Conservation (phyloP, 2,888 invertebrate genomes). For the Halictus quadricinctus region DNA sequence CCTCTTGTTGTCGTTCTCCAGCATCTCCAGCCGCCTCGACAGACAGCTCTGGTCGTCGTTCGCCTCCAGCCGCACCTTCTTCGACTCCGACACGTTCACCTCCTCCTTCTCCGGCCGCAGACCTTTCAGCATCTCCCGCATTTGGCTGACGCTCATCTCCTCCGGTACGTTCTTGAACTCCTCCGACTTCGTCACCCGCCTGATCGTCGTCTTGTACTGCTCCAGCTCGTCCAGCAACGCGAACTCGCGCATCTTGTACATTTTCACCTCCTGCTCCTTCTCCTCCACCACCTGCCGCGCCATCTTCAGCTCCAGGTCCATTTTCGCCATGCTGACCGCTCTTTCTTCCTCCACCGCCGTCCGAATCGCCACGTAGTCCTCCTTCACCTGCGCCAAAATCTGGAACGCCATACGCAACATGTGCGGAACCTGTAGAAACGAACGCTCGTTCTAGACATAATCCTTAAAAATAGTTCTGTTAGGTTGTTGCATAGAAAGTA, state of each 20-base stretch:
- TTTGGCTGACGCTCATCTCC: slow-evolving; percentile 72
- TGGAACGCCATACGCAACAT: slow-evolving; percentile 86
- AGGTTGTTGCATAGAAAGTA: no score
- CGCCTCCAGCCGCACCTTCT: slow-evolving; percentile 78
- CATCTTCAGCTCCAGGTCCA: slow-evolving; percentile 82
- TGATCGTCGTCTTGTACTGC: slow-evolving; percentile 87
- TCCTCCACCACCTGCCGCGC: slow-evolving; percentile 82
- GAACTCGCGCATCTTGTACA: slow-evolving; percentile 83
- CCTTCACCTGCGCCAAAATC: slow-evolving; percentile 87
- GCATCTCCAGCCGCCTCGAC: slow-evolving; percentile 71
- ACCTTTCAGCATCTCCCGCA: slow-evolving; percentile 65
- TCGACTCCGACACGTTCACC: slow-evolving; percentile 78
- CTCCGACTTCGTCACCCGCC: slow-evolving; percentile 87
- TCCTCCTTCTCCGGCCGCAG: slow-evolving; percentile 74
- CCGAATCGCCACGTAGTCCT: slow-evolving; percentile 84
- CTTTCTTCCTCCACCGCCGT: slow-evolving; percentile 85
- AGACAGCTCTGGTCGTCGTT: slow-evolving; percentile 65
- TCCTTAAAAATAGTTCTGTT: no score
- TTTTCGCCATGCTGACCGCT: slow-evolving; percentile 82
- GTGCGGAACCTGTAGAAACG: slow-evolving; percentile 83
- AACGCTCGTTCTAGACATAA: neutral
- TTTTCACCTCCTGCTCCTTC: slow-evolving; percentile 81
- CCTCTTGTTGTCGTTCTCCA: slow-evolving; percentile 78
- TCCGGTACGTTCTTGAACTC: slow-evolving; percentile 80
- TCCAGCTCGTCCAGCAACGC: slow-evolving; percentile 86